A percentile compares a stretch with the other conserved stretches of the same genome.
phyloP scores from a whole-genome alignment of 2,797 vertebrate genomes.

The Rousettus madagascariensis region DNA sequence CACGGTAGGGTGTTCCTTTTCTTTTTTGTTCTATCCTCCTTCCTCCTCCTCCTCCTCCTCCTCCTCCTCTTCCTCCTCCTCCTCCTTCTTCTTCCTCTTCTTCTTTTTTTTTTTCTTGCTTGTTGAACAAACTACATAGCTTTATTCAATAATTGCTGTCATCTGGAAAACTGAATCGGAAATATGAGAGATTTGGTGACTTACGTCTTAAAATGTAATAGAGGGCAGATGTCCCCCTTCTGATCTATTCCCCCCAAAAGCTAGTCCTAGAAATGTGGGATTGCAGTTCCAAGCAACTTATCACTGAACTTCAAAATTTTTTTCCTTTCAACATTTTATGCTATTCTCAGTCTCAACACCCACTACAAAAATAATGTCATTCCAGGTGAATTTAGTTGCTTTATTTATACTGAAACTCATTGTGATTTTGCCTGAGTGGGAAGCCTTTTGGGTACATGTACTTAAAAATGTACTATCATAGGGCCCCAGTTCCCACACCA shows the following conservation, averaged over 20 bases:
- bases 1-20: background rate
- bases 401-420: background rate
- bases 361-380: background rate
- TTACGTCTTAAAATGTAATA: conserved; percentile 65
- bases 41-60: too few species aligned
- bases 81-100: background rate
- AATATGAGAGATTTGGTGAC: conserved; percentile 59
- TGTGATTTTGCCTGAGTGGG: background rate
- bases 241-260: background rate
- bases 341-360: background rate
- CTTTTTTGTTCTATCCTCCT: background rate
- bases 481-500: background rate
- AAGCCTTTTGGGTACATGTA: background rate
- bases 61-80: background rate
- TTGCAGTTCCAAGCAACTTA: too few species aligned
- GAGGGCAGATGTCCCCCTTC: conserved; percentile 58
- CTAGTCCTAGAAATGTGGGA: background rate
- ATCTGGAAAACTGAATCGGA: conserved; percentile 64
- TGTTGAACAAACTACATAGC: conserved; percentile 17
- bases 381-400: background rate
- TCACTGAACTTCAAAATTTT: background rate
- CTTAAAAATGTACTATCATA: background rate
- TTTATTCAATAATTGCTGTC: conserved; percentile 61
- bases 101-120: fast-evolving
- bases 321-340: background rate